Evolutionary conservation across 2,888 invertebrate genomes (phyloP), one percentile per base, ranked within the genome.

Genomic region (Caenorhabditis virilis): DNA sequence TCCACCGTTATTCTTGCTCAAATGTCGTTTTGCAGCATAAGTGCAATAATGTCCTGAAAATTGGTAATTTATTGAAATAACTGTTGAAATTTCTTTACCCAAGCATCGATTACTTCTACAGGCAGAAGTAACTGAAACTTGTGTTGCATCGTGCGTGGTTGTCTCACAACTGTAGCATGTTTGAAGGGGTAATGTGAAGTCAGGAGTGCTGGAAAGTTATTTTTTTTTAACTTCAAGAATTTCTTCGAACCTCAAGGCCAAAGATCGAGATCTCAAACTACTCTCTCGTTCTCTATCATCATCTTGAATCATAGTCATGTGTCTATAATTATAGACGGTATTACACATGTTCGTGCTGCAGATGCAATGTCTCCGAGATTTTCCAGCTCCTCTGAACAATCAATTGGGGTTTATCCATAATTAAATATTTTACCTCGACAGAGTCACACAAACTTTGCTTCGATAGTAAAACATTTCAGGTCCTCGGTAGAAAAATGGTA

Each of bases 401-500:
- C 9, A 30, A 30, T 30, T n/a, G 16, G 36, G 36, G 36, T n/a
- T n/a, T n/a, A n/a, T n/a, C n/a, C n/a, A 36, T 13, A 36, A n/a
- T 15, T 13, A n/a, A n/a, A 36, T n/a, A 39, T 11, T 25, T 16
- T 23, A 75, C 75, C 82, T 70, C 41, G 77, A 77, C 46, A 82
- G 50, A 1, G 78, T 79, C 22, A 79, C 64, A 47, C 82, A 82
- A 15, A 78, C 54, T 58, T 79, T 78, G 39, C 61, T 70, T 5
- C 76, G 56, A 30, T 74, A 71, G 46, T 65, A 71, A 20, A 82
- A 68, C 7, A 82, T 47, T 26, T 81, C 78, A 1, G 75, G 73
- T 1, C 77, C 77, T 46, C 77, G 69, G 56, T 77, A 80, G 59
- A 76, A 81, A 51, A 75, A 82, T 13, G 82, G 82, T 3, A 82